phyloP scores from a whole-genome alignment of 2,797 vertebrate species.

The Microctenopoma steveboyesi region DNA sequence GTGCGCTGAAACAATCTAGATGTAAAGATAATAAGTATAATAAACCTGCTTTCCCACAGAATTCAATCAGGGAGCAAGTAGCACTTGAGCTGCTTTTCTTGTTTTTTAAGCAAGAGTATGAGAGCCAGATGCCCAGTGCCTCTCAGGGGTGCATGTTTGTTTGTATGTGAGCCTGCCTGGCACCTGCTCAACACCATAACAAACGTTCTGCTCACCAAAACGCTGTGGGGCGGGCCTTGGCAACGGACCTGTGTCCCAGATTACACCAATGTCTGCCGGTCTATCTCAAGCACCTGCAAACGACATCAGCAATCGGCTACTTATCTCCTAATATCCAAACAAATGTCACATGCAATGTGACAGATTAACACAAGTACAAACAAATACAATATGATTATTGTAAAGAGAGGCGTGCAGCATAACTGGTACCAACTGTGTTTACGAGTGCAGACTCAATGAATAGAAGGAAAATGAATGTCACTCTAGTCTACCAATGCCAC shows the following conservation, averaged over 20 bases:
- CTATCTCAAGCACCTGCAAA: conserved; percentile 45
- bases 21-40: no score
- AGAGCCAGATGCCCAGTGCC: background rate
- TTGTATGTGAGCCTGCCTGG: conserved; percentile 32
- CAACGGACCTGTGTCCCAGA: conserved; percentile 53
- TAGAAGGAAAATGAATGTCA: conserved; percentile 28
- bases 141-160: background rate
- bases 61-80: background rate
- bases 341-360: background rate
- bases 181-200: conserved; percentile 46
- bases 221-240: conserved; percentile 40
- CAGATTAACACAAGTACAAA: background rate
- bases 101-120: background rate
- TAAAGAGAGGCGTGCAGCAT: background rate
- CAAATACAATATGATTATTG: background rate
- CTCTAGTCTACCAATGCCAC: conserved; percentile 7
- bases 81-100: background rate
- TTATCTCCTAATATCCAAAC: background rate
- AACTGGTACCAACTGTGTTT: conserved; percentile 23
- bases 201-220: conserved; percentile 25
- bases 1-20: no score
- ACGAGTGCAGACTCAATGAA: background rate
- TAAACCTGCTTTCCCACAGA: no score
- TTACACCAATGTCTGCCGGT: conserved; percentile 45
- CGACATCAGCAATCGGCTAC: background rate